Evolutionary conservation across 2,888 invertebrate species (phyloP), one percentile per base, ranked within the genome.

Genomic region (Nomada hirtipes): DNA sequence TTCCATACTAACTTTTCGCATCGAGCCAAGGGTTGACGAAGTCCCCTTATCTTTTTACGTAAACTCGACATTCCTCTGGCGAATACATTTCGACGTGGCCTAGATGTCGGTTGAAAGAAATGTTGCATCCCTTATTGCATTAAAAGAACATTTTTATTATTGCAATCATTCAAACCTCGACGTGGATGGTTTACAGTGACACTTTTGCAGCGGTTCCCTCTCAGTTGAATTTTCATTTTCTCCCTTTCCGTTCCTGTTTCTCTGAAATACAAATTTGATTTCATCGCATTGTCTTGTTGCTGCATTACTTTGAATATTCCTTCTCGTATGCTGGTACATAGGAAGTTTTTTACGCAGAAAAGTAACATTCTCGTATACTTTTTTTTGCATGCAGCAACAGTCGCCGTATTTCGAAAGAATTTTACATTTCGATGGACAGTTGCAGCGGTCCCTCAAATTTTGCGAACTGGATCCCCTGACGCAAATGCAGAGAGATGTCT

Each of bases 401-500:
- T 79, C 71, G 42, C 52, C 20, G 53, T 68, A 59, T 20, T 69
- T 72, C 3, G 72, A 44, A 23, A 72, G 53, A 23, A 72, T 20
- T 7, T 47, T 20, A 2, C 60, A 77, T 23, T 65, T 55, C n/a
- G 63, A 26, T 2, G 64, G 23, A 23, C 79, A 70, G 26, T 76
- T 57, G 76, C 71, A 74, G 13, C 20, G 3, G 11, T 20, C 47
- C 59, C 36, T 65, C 15, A 64, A 53, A 36, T 77, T 64, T 42
- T 64, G 36, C 10, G 64, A 81, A 42, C 52, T 65, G n/a, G 79
- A 73, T 42, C 44, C 63, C 65, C 53, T 79, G 2, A 72, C 23
- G 50, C 88, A 87, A 68, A 71, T n/a, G 10, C 86, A 87, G 74
- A 86, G 64, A 4, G 55, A 42, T 15, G 57, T 4, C 53, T 9